Percentiles rank a stretch among this genome's conserved stretches.
These are phyloP conservation scores for Cydia pomonella DNA, from an alignment of 1,140 invertebrate species.

Conservation along the genomic window DNA sequence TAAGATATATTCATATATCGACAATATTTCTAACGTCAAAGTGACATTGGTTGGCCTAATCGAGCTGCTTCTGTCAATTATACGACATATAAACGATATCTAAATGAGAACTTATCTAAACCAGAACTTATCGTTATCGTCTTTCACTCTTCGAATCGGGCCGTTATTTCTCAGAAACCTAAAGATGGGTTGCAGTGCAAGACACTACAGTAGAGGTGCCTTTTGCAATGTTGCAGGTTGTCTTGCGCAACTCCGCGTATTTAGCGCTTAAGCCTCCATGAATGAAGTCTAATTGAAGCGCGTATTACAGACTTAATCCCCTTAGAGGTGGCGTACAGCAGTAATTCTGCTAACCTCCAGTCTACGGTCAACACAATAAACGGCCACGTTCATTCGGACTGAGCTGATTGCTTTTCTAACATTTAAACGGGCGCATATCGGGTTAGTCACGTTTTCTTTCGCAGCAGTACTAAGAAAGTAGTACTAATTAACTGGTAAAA, in stretches of 20 bases:
- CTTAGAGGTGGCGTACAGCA: not conserved
- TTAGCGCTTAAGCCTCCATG: not conserved
- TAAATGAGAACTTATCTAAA: too few relatives aligned
- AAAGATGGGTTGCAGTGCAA: not conserved
- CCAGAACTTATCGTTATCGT: too few relatives aligned
- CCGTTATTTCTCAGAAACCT: too few relatives aligned
- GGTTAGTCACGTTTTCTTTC: too few relatives aligned
- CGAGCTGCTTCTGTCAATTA: too few relatives aligned
- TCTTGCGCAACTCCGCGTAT: not conserved
- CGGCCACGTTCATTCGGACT: not conserved
- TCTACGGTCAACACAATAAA: not conserved
- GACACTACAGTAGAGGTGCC: not conserved
- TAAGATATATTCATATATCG: too few relatives aligned
- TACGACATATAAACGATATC: too few relatives aligned
- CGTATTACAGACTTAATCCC: conserved; percentile 11
- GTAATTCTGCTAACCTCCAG: not conserved
- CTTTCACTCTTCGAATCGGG: too few relatives aligned
- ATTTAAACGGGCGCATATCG: not conserved
- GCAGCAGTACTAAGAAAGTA: too few relatives aligned
- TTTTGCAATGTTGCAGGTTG: not conserved
- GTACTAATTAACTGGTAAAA: too few relatives aligned
- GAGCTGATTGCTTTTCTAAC: not conserved
- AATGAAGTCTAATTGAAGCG: conserved; percentile 8
- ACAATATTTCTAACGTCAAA: too few relatives aligned
- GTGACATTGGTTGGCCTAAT: too few relatives aligned